phyloP scores from a whole-genome alignment of 1,140 invertebrate genomes.

The Papilio helenus region DNA sequence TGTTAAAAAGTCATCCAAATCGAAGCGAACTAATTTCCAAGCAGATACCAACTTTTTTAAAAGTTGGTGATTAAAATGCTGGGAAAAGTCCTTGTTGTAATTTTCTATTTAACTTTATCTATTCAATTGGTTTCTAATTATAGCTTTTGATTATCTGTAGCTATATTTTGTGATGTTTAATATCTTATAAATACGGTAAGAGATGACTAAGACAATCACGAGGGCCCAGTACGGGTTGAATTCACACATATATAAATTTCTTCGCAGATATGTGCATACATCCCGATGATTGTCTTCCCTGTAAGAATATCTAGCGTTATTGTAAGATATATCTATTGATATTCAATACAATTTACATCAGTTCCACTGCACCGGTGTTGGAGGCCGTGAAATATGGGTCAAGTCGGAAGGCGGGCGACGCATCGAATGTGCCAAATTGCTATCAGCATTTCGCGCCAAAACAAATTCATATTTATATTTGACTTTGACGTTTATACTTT shows the following conservation, averaged over 20 bases:
- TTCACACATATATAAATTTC: too few relatives aligned
- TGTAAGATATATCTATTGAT: not conserved
- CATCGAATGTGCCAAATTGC: conserved; percentile 38
- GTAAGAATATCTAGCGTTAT: not conserved
- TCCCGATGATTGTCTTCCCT: too few relatives aligned
- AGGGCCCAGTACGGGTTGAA: too few relatives aligned
- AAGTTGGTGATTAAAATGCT: not conserved
- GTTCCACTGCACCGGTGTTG: not conserved
- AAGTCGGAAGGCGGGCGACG: conserved; percentile 36
- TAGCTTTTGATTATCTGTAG: not conserved
- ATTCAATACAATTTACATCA: not conserved
- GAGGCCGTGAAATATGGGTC: conserved; percentile 39
- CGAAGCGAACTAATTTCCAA: not conserved
- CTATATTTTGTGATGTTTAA: not conserved
- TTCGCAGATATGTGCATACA: too few relatives aligned
- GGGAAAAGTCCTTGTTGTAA: not conserved
- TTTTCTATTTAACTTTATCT: not conserved
- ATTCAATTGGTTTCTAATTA: not conserved
- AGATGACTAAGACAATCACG: too few relatives aligned
- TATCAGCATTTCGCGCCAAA: conserved; percentile 33
- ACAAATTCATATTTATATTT: conserved; percentile 31
- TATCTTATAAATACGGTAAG: too few relatives aligned
- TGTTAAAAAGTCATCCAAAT: not conserved
- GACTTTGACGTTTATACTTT: conserved; percentile 30
- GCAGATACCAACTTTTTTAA: not conserved